These are phyloP conservation scores for Noctua janthina DNA, from an alignment of 2,888 invertebrate genomes.

Conservation along the genomic window DNA sequence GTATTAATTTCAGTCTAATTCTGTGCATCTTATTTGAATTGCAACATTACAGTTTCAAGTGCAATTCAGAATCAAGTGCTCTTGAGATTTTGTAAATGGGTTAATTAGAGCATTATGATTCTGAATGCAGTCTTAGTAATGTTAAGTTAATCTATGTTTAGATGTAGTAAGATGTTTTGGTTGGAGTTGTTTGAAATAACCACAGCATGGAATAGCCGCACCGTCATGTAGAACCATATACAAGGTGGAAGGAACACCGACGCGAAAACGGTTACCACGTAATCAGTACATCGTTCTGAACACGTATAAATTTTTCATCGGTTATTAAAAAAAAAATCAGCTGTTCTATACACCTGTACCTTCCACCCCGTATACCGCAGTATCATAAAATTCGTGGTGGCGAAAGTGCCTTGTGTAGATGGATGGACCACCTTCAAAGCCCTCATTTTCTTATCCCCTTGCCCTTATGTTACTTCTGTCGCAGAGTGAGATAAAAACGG, in stretches of 20 bases:
- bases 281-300: no score
- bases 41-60: constrained; percentile 68
- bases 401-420: neutral
- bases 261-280: no score
- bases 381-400: neutral
- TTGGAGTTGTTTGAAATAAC: neutral
- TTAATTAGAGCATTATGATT: constrained; percentile 72
- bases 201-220: neutral
- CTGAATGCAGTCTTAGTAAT: constrained; percentile 52
- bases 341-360: no score
- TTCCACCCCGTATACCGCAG: no score
- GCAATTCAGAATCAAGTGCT: constrained; percentile 66
- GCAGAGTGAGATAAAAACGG: neutral
- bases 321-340: no score
- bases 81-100: constrained; percentile 67
- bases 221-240: neutral
- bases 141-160: constrained; percentile 21
- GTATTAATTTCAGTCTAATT: constrained; percentile 36
- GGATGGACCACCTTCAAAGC: neutral
- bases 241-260: no score
- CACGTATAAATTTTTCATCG: no score
- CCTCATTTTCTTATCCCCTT: neutral
- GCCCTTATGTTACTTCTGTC: neutral
- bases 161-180: constrained; percentile 2
- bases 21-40: constrained; percentile 51